Base-by-base conservation (phyloP, 2,888 invertebrate species). In the Drosophila eohydei region DNA sequence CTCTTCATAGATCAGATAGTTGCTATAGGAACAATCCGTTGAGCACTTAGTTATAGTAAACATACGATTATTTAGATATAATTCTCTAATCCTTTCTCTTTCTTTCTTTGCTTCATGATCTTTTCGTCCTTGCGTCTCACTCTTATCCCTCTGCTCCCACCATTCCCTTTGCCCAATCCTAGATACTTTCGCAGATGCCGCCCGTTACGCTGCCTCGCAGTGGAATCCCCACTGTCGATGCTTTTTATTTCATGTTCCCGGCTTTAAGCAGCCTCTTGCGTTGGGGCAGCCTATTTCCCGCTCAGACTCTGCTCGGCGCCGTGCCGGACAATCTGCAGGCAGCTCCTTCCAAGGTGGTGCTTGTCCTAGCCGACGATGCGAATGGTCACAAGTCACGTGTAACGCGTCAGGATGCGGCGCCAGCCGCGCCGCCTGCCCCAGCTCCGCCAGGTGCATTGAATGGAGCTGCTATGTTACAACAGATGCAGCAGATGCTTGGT, bases 351-450 rank as follows among this genome's bases (percentile, higher is more conserved):
- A 91, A 91, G 64, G 90, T 92, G 14, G 86, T 91, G 1, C 72
- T 91, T 5, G 91, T 91, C 9, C 63, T 91, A 26, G 90, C 91
- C 44, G 91, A 92, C 16, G 91, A 91, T 50, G 77, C 78, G 7
- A 78, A 81, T 26, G 78, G 70, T 0, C 66, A 71, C 38, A 77
- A 71, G 63, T 58, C 80, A 4, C 78, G 80, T 5, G 74, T 74
- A 0, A 58, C 80, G 2, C 80, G 87, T 11, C 90, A 89, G 55
- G 76, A 85, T 59, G 21, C 56, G 0, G 40, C 63, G 0, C 46
- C 65, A 4, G 32, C 50, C 5, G 16, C 57, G 2, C 46, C 40
- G 8, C 38, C 58, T n/a, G 36, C 16, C 1, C 4, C n/a, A 7
- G 3, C 12, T 5, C 34, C 6, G 0, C 34, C 14, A 43, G 30